phyloP scores from a whole-genome alignment of 2,888 invertebrate species.

The Drosophila subsilvestris region DNA sequence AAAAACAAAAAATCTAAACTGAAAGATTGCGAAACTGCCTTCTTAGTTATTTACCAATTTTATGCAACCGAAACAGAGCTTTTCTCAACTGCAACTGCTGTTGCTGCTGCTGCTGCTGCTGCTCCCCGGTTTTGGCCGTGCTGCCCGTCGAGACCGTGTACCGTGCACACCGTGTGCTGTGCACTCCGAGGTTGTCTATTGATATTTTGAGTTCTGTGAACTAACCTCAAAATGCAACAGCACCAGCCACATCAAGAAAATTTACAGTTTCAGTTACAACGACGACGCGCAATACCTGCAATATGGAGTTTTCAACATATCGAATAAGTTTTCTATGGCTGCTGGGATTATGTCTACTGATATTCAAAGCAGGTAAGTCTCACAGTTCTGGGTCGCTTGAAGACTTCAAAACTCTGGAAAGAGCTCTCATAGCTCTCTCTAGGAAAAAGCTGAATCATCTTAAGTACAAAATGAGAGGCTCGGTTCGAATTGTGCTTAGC shows the following conservation, averaged over 20 bases:
- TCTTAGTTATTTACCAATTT: conserved; percentile 49
- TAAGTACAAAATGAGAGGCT: conserved; percentile 16
- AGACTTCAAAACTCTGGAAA: background rate
- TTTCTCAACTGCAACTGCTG: conserved; percentile 39
- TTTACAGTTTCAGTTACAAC: conserved; percentile 69
- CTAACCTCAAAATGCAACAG: conserved; percentile 65
- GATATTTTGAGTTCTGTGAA: conserved; percentile 72
- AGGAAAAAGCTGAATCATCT: conserved; percentile 31
- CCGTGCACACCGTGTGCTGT: background rate
- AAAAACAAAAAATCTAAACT: conserved; percentile 65
- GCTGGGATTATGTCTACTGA: conserved; percentile 82
- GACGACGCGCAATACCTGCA: conserved; percentile 61
- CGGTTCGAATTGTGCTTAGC: conserved; percentile 11
- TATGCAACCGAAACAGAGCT: conserved; percentile 41
- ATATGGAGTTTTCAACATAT: conserved; percentile 76
- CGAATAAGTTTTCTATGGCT: conserved; percentile 78
- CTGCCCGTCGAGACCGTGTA: conserved; percentile 8
- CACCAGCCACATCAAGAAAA: conserved; percentile 59
- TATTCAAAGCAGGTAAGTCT: conserved; percentile 82
- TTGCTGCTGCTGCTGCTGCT: conserved; percentile 18
- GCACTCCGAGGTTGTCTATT: conserved; percentile 50
- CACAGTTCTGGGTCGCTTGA: background rate
- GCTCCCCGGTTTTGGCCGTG: background rate
- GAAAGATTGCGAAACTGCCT: conserved; percentile 72
- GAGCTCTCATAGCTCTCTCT: background rate